Base-by-base conservation (phyloP, 2,888 invertebrate species). In the Fragum sueziense region DNA sequence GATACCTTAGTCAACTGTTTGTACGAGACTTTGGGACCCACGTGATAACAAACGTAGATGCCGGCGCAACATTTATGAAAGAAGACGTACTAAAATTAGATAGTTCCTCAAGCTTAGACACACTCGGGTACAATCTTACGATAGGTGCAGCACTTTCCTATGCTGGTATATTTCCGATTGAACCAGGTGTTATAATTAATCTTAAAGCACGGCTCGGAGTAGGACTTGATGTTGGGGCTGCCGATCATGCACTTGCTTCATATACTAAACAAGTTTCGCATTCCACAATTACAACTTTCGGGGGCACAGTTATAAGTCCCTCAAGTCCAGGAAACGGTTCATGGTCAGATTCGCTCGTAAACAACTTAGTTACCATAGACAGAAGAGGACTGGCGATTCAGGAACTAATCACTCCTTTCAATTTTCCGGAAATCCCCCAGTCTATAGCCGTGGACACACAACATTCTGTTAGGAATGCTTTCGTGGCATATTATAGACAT, bases 291-390 rank as follows among this genome's bases (percentile, higher is more conserved):
- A 37, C 37, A 9, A 9, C 37, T 6, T 14, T 9, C 14, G 37
- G 37, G 6, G 37, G 37, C 14, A 37, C 6, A 14, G 14, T 37
- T 37, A 6, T 37, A 37, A 37, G 14, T 37, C 6, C 17, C 34
- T 31, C 54, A 11, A 77, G 77, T 25, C 68, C 74, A 7, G 68
- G 61, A 14, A 33, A 75, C 17, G 25, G 14, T 25, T 41, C 59
- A 9, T 82, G 82, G 79, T 61, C 54, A 27, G 67, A 76, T n/a
- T 59, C 51, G 0, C 34, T 84, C 6, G 68, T 61, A 2, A 82
- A 76, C 31, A 72, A 82, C 20, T 61, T 84, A 6, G 84, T 79
- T n/a, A 33, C 82, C 17, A 67, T 82, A 29, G 82, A 84, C 57
- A 52, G 79, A 37, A 17, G 33, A 31, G 84, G 84, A 2, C 68